Base-by-base conservation (phyloP, 2,888 invertebrate genomes). In the Macropis europaea region DNA sequence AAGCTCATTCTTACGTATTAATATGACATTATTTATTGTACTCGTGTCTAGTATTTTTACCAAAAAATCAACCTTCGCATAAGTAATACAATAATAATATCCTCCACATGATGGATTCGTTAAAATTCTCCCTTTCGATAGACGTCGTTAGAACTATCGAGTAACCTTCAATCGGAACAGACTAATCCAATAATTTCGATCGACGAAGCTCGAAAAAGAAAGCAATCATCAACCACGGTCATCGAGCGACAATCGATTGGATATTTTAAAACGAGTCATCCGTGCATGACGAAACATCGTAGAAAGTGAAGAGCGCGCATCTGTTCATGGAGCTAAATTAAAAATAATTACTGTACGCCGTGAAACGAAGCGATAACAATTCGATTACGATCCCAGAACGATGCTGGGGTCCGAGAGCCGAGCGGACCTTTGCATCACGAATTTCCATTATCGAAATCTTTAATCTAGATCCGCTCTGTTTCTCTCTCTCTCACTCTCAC, bases 391-490 rank as follows among this genome's bases (percentile, higher is more conserved):
- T 76, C 73, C 54, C 42, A 38, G 61, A 38, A 47, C 56, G 66
- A 53, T 62, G 53, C 61, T 42, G 53, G 60, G 60, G 59, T 43
- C 30, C 57, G 45, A 22, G 38, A 22, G 38, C 32, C 28, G 19
- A 34, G 28, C 47, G 57, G 22, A 45, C 57, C 73, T 74, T 42
- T 50, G 71, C 56, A 69, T 78, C 76, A 57, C 76, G 70, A 73
- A 76, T 64, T 73, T 70, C 67, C 61, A 67, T 73, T 78, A 76
- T 76, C 76, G 45, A 70, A 59, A 79, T 79, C 68, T 73, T 73
- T 68, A 52, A 73, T 73, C 79, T 67, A 53, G 43, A 79, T 79
- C 73, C 62, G 28, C 53, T n/a, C 2, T 28, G 15, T 45, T n/a
- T 11, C 11, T 15, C 36, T 11, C 17, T 24, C 15, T 3, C 17